Base-by-base conservation (phyloP, 2,888 invertebrate genomes). In the Seladonia tumulorum region DNA sequence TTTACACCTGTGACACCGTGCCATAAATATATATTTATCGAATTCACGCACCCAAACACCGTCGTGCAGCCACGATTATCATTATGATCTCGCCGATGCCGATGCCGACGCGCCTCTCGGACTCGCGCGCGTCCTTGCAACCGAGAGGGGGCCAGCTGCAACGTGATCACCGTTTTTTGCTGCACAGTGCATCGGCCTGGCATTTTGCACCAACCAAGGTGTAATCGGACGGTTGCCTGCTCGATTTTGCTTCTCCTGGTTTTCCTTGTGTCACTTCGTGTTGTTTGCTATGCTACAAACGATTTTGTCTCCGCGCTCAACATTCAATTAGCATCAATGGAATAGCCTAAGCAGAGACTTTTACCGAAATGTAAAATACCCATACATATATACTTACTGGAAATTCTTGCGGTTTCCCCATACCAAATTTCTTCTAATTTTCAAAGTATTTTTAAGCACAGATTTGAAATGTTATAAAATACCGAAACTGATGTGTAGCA, bases 141-240 rank as follows among this genome's bases (percentile, higher is more conserved):
- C 18, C 68, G 66, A 70, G n/a, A 66, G 22, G 77, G 16, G 49
- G 76, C 81, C 89, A 90, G 90, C 87, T 89, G 89, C 89, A 45
- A 60, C 35, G 63, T 35, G 70, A 70, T 70, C 47, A 70, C 80
- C 76, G 74, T 53, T 45, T 70, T 42, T 39, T 35, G 53, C 66
- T 75, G 57, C 60, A 49, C 25, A 49, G 66, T 74, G 29, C 29
- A 57, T 42, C 63, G 76, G 14, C 39, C 18, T 66, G 66, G n/a
- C 18, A 35, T 35, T 68, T 10, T 22, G 22, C 29, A 39, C 35
- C 12, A 39, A 39, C 60, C 42, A 75, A 60, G 25, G 60, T 75
- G 75, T 53, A 60, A 75, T 75, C 68, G 39, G 35, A 68, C 39
- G 68, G 68, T 68, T 39, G 68, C 68, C 25, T n/a, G 57, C 18